Conservation (phyloP, 1,140 invertebrate genomes). For the Drosophila arawakana region DNA sequence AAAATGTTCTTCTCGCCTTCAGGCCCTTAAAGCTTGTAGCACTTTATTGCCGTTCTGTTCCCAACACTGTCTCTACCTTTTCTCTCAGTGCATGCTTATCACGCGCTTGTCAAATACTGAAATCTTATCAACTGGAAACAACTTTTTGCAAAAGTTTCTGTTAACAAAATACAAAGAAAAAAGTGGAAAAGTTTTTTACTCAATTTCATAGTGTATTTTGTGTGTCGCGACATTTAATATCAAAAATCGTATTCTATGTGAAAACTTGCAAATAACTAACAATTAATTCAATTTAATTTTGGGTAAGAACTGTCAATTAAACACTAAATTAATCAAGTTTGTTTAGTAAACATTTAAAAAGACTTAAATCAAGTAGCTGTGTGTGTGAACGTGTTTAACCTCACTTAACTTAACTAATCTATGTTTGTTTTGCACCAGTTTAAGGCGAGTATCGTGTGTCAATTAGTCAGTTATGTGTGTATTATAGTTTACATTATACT, state of each 20-base stretch:
- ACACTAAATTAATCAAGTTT: background rate
- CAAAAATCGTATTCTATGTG: background rate
- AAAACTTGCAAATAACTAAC: no score
- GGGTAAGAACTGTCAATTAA: conserved; percentile 16
- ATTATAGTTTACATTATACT: background rate
- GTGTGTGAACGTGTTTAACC: conserved; percentile 20
- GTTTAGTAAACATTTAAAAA: background rate
- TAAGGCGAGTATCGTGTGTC: background rate
- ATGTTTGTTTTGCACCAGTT: conserved; percentile 5
- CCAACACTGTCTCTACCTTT: background rate
- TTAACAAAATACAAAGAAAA: conserved; percentile 20
- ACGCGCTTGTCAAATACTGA: conserved; percentile 39
- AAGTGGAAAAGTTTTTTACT: conserved; percentile 25
- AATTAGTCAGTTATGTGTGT: background rate
- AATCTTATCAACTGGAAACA: conserved; percentile 44
- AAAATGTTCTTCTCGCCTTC: no score
- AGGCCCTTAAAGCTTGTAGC: no score
- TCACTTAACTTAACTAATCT: conserved; percentile 27
- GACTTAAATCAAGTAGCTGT: background rate
- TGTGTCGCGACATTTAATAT: conserved; percentile 27
- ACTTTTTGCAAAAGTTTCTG: conserved; percentile 33
- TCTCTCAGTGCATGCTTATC: conserved; percentile 27
- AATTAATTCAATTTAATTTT: no score
- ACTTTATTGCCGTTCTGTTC: background rate
- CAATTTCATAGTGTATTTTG: conserved; percentile 28